These are phyloP conservation scores for Mustela nigripes DNA, from an alignment of 2,113 vertebrate genomes.

Conservation along the genomic window DNA sequence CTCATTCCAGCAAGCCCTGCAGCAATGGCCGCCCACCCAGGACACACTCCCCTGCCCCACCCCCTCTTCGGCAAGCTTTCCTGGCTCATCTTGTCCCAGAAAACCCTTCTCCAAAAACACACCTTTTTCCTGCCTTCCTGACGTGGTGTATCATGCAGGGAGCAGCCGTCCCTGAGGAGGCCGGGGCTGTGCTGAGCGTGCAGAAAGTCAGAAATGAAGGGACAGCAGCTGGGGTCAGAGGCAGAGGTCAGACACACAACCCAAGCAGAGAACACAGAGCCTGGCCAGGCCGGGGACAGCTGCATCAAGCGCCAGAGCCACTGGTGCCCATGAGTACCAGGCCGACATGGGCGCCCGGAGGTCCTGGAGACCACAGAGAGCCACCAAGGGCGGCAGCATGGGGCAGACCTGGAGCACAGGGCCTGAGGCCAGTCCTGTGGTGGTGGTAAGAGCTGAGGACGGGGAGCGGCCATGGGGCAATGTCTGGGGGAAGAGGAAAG, in stretches of 20 bases:
- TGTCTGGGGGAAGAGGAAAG: fast-evolving
- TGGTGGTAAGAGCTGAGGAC: not conserved
- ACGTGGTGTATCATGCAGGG: not conserved
- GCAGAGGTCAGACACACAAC: not conserved
- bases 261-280: not conserved
- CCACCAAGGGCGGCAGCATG: not conserved
- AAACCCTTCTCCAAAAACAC: not conserved
- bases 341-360: not conserved
- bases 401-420: not conserved
- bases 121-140: not conserved
- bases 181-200: not conserved
- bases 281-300: not conserved
- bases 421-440: not conserved
- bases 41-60: not conserved
- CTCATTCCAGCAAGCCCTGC: too few relatives aligned
- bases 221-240: not conserved
- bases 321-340: not conserved
- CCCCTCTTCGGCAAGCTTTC: too few relatives aligned
- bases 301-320: not conserved
- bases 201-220: not conserved
- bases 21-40: too few relatives aligned
- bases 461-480: not conserved
- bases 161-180: not conserved
- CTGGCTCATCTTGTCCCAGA: not conserved
- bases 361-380: not conserved